Percentiles rank a stretch among this genome's conserved stretches.
Evolutionary conservation across 2,888 invertebrate species (phyloP).

Genomic region (Noctua janthe): DNA sequence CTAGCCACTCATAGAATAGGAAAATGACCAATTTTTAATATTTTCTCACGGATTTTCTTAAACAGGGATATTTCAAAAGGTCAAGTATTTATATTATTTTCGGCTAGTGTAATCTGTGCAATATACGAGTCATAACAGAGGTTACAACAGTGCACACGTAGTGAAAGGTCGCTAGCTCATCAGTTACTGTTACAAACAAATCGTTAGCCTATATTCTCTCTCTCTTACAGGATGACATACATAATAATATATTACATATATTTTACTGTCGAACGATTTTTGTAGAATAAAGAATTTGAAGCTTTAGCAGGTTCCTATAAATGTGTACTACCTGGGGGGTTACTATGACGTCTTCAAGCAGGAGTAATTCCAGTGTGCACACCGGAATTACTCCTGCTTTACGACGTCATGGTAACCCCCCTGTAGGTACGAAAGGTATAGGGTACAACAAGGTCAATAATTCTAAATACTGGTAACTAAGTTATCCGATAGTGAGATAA

Average conservation of each 20-base stretch:
- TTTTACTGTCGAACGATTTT: constrained; percentile 1
- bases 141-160: constrained; percentile 35
- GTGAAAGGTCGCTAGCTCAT: constrained; percentile 47
- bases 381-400: too few relatives aligned
- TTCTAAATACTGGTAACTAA: not conserved
- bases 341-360: too few relatives aligned
- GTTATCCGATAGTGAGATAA: not conserved
- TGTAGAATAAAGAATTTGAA: constrained; percentile 1
- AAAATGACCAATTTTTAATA: not conserved
- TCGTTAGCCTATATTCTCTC: constrained; percentile 39
- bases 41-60: not conserved
- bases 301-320: not conserved
- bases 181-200: constrained; percentile 33
- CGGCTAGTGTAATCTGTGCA: constrained; percentile 20
- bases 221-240: constrained; percentile 16
- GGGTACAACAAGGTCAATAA: not conserved
- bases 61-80: not conserved
- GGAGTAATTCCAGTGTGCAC: too few relatives aligned
- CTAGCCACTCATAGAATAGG: not conserved
- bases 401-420: too few relatives aligned
- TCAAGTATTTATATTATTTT: not conserved
- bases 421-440: not conserved
- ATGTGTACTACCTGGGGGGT: not conserved
- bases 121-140: constrained; percentile 30
- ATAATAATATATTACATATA: not conserved